Percentiles rank a stretch among this genome's conserved stretches.
Evolutionary conservation across 1,140 invertebrate species (phyloP).

Genomic region (Drosophila bipectinata): DNA sequence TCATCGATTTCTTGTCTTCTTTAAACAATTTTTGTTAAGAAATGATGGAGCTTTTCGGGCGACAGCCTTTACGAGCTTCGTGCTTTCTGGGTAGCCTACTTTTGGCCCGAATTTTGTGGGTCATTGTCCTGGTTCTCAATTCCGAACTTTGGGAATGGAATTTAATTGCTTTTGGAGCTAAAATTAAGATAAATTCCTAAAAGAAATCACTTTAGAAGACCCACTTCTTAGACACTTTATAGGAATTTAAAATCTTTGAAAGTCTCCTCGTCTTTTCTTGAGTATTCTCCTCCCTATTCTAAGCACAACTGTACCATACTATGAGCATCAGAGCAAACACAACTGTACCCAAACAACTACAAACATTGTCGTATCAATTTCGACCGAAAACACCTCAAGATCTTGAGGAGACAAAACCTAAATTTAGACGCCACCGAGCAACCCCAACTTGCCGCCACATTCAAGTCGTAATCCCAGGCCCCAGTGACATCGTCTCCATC

Average conservation of each 20-base stretch:
- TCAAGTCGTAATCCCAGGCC: constrained; percentile 45
- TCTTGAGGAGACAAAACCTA: constrained; percentile 24
- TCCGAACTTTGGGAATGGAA: not conserved
- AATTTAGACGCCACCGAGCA: constrained; percentile 42
- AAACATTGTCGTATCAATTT: constrained; percentile 45
- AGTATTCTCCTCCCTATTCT: not conserved
- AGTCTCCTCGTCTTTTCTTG: not conserved
- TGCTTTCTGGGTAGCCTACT: constrained; percentile 39
- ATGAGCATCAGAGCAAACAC: not conserved
- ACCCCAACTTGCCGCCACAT: constrained; percentile 28
- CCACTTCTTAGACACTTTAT: not conserved
- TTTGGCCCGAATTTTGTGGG: constrained; percentile 57
- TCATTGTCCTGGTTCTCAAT: constrained; percentile 51
- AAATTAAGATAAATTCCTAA: too few relatives aligned
- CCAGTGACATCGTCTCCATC: constrained; percentile 48
- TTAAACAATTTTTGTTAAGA: constrained; percentile 15
- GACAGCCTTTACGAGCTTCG: not conserved
- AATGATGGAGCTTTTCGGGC: not conserved
- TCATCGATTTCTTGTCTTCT: constrained; percentile 54
- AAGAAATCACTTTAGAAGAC: too few relatives aligned
- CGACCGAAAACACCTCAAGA: constrained; percentile 47
- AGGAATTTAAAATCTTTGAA: not conserved
- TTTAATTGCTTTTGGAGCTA: not conserved
- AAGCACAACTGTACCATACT: constrained; percentile 33
- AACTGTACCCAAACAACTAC: constrained; percentile 22